Evolutionary conservation across 1,140 invertebrate species (phyloP).

Genomic region (Ooceraea biroi): DNA sequence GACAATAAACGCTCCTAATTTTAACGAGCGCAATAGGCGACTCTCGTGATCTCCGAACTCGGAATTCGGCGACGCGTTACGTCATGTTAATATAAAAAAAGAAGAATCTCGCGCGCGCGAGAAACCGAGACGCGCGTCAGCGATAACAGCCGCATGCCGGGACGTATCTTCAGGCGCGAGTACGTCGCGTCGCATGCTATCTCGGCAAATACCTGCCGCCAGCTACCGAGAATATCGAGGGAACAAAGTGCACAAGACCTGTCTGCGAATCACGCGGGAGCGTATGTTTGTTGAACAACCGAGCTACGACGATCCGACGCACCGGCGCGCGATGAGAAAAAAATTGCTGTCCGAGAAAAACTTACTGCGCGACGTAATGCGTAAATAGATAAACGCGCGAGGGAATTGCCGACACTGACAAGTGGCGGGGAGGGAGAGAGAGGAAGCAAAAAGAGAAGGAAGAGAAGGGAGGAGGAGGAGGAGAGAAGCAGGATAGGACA

Average conservation of each 20-base stretch:
- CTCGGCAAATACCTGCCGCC: neutral
- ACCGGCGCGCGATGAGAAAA: neutral
- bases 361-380: conserved; percentile 60
- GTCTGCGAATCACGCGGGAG: neutral
- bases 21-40: too few relatives aligned
- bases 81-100: too few relatives aligned
- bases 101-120: too few relatives aligned
- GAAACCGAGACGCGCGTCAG: too few relatives aligned
- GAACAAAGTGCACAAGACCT: neutral
- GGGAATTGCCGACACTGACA: conserved; percentile 21
- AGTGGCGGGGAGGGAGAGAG: neutral
- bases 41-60: too few relatives aligned
- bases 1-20: too few relatives aligned
- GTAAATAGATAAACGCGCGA: conserved; percentile 68
- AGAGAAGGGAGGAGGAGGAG: neutral
- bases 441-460: neutral
- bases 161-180: too few relatives aligned
- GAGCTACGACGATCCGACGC: too few relatives aligned
- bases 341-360: neutral
- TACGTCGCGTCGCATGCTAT: too few relatives aligned
- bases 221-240: neutral
- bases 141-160: too few relatives aligned
- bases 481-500: neutral
- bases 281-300: neutral
- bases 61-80: too few relatives aligned